Base-by-base conservation (phyloP, 2,888 invertebrate genomes). In the Parelbella ahira region DNA sequence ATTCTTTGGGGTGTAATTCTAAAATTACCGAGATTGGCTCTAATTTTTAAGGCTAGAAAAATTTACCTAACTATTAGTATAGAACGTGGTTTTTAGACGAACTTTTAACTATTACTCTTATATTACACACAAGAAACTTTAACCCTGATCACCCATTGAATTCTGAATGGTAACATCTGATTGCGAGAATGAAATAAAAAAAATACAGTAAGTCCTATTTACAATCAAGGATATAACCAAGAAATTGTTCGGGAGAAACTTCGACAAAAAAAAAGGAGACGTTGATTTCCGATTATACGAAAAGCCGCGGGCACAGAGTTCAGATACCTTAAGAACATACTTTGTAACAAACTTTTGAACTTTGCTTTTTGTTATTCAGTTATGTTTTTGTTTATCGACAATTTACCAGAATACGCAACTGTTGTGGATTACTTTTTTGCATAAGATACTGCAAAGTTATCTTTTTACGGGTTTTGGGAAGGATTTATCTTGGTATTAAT, bases 381-480 rank as follows among this genome's bases (percentile, higher is more conserved):
- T 23, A 33, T 41, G 41, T 33, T 33, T 34, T 32, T 41, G 41
- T 41, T 41, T 41, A 34, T 23, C 33, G 34, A 41, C 41, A 23
- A 41, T 41, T 34, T 41, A 18, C 18, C 33, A 13, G 21, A 33
- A 18, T 20, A 9, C 18, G 20, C 33, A 20, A 25, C 25, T 15
- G 8, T 23, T 20, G 4, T 23, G 19, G 27, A 19, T 20, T 27
- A 33, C 9, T 8, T 7, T 20, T 41, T 41, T 10, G 20, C 20
- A 25, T 23, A 19, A 36, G n/a, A 20, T 21, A 25, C 7, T 19
- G 12, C 2, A 15, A 41, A 28, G 15, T 41, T 28, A n/a, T 2
- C 21, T 28, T 10, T 28, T 41, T 18, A 12, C 2, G 15, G n/a
- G n/a, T n/a, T n/a, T n/a, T 15, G 4, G 4, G 15, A 15, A 15